phyloP scores from a whole-genome alignment of 2,797 vertebrate species.

The Lycodopsis pacificus region DNA sequence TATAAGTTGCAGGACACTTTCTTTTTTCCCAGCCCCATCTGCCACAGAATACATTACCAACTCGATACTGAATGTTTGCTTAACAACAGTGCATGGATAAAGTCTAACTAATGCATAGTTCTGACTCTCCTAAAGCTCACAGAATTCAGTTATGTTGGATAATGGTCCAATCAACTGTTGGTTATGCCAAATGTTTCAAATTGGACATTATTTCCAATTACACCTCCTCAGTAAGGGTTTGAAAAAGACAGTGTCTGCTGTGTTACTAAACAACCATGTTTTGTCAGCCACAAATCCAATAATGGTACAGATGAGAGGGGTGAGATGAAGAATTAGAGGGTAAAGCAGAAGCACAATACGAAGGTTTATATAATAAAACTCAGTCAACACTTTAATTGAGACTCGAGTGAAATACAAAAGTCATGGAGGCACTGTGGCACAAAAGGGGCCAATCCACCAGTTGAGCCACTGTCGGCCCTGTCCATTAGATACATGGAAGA shows the following conservation, averaged over 20 bases:
- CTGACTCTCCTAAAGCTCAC: neutral
- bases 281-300: neutral
- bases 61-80: constrained; percentile 1
- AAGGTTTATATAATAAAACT: constrained; percentile 12
- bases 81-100: constrained; percentile 3
- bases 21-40: neutral
- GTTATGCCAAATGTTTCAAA: constrained; percentile 14
- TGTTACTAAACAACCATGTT: neutral
- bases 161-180: neutral
- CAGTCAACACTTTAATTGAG: constrained; percentile 14
- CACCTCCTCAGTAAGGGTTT: neutral
- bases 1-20: constrained; percentile 24
- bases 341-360: neutral
- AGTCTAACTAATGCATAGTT: neutral
- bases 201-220: constrained; percentile 3
- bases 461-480: constrained; percentile 6
- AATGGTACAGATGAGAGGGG: neutral
- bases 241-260: neutral
- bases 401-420: constrained; percentile 8
- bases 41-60: neutral
- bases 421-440: constrained; percentile 6
- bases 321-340: neutral
- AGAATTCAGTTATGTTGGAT: neutral
- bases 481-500: constrained; percentile 40
- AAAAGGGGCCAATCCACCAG: constrained; percentile 40